These are phyloP conservation scores for Tragelaphus eurycerus DNA, from an alignment of 2,797 vertebrate genomes.

Conservation along the genomic window DNA sequence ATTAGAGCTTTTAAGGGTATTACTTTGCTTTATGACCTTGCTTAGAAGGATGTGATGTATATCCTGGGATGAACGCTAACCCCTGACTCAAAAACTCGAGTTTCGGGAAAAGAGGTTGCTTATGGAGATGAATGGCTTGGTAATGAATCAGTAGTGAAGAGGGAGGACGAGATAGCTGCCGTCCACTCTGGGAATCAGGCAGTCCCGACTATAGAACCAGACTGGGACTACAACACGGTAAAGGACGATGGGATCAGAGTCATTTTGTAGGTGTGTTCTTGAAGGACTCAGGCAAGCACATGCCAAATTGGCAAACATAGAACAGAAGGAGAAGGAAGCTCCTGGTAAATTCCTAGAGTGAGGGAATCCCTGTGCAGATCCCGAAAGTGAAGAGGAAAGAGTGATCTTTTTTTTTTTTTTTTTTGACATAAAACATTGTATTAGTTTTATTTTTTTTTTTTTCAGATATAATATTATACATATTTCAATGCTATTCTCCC, in stretches of 20 bases:
- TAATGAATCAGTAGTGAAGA: not conserved
- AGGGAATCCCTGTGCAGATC: not conserved
- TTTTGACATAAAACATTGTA: no score
- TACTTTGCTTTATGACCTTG: not conserved
- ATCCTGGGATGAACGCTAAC: not conserved
- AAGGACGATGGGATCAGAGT: not conserved
- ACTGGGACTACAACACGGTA: not conserved
- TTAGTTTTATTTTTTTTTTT: no score
- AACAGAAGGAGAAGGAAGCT: not conserved
- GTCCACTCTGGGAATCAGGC: not conserved
- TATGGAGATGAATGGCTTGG: not conserved
- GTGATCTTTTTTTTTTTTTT: no score
- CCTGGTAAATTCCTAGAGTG: not conserved
- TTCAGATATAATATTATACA: no score
- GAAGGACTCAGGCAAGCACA: not conserved
- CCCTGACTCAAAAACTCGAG: not conserved
- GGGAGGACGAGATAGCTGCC: fast-evolving
- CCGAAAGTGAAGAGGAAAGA: not conserved
- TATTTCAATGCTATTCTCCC: no score
- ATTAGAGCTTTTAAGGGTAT: not conserved
- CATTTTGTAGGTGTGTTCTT: not conserved
- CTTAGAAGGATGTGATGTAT: not conserved
- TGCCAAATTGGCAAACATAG: not conserved
- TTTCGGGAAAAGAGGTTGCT: not conserved
- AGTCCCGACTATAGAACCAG: not conserved